A percentile compares a stretch with the other conserved stretches of the same genome.
phyloP scores from a whole-genome alignment of 2,888 invertebrate genomes.

The Thera obeliscata region DNA sequence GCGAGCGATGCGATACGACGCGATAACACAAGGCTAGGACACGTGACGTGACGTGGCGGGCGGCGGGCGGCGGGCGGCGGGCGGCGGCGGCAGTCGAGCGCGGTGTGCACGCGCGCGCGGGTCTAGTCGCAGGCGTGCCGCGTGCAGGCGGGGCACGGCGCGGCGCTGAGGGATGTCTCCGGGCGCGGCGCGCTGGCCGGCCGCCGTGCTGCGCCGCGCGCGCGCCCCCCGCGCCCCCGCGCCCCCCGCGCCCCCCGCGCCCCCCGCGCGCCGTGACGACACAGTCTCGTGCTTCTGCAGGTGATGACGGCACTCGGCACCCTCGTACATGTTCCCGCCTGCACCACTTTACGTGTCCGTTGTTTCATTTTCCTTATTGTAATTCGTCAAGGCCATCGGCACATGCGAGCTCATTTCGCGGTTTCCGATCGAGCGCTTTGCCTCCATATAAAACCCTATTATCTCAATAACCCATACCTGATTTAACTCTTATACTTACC shows the following conservation, averaged over 20 bases:
- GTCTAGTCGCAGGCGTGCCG: conserved; percentile 64
- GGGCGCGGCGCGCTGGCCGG: conserved; percentile 63
- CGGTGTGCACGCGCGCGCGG: conserved; percentile 52
- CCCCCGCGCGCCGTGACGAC: conserved; percentile 85
- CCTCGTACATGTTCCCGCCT: too few species aligned
- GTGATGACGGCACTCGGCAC: conserved; percentile 67
- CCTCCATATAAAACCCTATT: too few species aligned
- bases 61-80: conserved; percentile 71
- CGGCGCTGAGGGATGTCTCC: too few species aligned
- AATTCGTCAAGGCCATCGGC: neutral
- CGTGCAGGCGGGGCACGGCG: conserved; percentile 55
- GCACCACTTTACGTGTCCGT: too few species aligned
- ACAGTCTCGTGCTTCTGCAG: conserved; percentile 93
- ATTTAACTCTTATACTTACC: too few species aligned
- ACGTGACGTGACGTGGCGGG: conserved; percentile 16
- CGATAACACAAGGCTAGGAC: too few species aligned
- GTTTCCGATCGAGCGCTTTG: too few species aligned
- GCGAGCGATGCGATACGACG: too few species aligned
- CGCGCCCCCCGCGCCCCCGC: conserved; percentile 82
- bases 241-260: conserved; percentile 84
- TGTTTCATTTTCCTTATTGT: neutral
- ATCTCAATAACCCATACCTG: too few species aligned
- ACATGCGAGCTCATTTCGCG: neutral
- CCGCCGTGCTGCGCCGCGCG: conserved; percentile 41
- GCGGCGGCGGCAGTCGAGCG: conserved; percentile 58